Conservation (phyloP, 2,113 vertebrate species). For the Hymenochirus boettgeri region DNA sequence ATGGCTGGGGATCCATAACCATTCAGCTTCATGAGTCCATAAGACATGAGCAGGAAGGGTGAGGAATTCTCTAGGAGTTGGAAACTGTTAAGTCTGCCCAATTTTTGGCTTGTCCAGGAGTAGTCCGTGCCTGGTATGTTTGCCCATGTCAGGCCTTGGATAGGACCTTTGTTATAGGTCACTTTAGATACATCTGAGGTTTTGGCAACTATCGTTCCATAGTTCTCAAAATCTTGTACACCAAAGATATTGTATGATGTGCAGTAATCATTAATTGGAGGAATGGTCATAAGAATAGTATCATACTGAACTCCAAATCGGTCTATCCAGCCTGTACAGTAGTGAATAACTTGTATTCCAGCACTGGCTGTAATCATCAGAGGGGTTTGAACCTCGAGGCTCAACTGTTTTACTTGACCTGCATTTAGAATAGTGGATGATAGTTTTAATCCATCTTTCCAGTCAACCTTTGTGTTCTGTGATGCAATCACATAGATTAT, state of each 20-base stretch:
- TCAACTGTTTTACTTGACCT: slow-evolving; percentile 34
- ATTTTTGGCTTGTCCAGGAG: slow-evolving; percentile 51
- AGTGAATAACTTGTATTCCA: slow-evolving; percentile 58
- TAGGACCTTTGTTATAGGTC: slow-evolving; percentile 34
- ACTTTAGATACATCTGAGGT: neutral
- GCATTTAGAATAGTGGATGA: slow-evolving; percentile 16
- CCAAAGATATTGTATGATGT: slow-evolving; percentile 48
- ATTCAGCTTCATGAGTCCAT: slow-evolving; percentile 46
- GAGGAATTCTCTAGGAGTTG: slow-evolving; percentile 41
- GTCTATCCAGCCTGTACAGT: slow-evolving; percentile 48
- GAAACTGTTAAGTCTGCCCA: accelerated
- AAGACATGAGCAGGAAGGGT: slow-evolving; percentile 51
- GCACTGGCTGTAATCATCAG: slow-evolving; percentile 47
- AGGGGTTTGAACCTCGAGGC: neutral
- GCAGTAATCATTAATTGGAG: slow-evolving; percentile 48
- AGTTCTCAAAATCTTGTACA: slow-evolving; percentile 51
- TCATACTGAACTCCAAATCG: slow-evolving; percentile 15
- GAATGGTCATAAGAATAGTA: slow-evolving; percentile 53
- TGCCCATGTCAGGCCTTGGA: slow-evolving; percentile 46
- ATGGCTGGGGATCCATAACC: slow-evolving; percentile 52
- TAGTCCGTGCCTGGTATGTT: slow-evolving; percentile 44
- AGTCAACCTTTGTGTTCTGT: slow-evolving; percentile 39
- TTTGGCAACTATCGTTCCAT: slow-evolving; percentile 51
- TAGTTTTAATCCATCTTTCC: neutral
- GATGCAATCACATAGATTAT: slow-evolving; percentile 1